Percentiles rank a stretch among this genome's conserved stretches.
phyloP scores from a whole-genome alignment of 2,797 vertebrate species.

The Novumbra hubbsi region DNA sequence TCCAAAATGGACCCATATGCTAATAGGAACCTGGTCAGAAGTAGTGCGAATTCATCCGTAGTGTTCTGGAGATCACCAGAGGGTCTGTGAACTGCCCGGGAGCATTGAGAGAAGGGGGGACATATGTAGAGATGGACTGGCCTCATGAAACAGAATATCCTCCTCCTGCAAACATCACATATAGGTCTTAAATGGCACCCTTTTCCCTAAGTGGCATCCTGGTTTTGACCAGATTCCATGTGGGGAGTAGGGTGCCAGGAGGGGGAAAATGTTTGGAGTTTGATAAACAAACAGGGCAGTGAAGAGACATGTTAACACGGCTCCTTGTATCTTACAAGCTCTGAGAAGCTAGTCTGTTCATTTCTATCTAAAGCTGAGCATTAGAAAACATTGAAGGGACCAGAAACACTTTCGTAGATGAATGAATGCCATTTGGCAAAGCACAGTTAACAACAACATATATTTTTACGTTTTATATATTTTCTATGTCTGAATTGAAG shows the following conservation, averaged over 20 bases:
- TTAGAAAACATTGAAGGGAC: slow-evolving; percentile 14
- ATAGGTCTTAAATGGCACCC: background rate
- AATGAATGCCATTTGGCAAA: slow-evolving; percentile 39
- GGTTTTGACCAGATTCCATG: too few species aligned
- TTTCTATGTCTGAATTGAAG: slow-evolving; percentile 26
- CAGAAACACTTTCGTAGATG: slow-evolving; percentile 21
- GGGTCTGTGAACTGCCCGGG: too few species aligned
- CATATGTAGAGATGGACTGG: slow-evolving; percentile 54
- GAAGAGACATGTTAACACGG: slow-evolving; percentile 43
- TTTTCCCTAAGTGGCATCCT: too few species aligned
- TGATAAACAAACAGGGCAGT: slow-evolving; percentile 62
- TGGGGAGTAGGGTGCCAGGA: slow-evolving; percentile 20
- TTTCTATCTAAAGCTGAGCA: slow-evolving; percentile 33
- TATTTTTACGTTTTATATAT: slow-evolving; percentile 26
- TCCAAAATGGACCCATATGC: background rate
- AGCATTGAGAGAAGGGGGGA: too few species aligned
- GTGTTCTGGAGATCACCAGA: too few species aligned
- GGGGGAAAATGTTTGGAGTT: slow-evolving; percentile 59
- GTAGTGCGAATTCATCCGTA: too few species aligned
- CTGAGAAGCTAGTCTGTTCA: slow-evolving; percentile 30
- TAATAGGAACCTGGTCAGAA: too few species aligned
- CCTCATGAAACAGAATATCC: slow-evolving; percentile 61
- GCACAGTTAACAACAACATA: slow-evolving; percentile 11
- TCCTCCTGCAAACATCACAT: slow-evolving; percentile 61
- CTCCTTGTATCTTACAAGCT: slow-evolving; percentile 40